A percentile compares a stretch with the other conserved stretches of the same genome.
Conservation (phyloP, 1,140 invertebrate species). For the Camponotus pennsylvanicus region DNA sequence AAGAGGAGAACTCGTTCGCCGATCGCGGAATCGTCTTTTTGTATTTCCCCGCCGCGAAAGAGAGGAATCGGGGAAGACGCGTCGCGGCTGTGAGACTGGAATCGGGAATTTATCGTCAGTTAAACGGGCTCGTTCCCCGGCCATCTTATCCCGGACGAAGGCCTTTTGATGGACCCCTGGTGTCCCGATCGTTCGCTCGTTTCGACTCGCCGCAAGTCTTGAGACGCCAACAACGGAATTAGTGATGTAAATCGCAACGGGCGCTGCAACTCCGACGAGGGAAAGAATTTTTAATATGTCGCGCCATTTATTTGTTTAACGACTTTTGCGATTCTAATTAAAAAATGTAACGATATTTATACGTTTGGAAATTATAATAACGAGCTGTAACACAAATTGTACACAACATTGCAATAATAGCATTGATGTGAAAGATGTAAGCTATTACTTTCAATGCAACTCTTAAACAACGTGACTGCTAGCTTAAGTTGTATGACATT, state of each 20-base stretch:
- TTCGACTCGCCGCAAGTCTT: slow-evolving; percentile 4
- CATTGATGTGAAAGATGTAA: neutral
- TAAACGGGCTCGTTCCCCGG: slow-evolving; percentile 71
- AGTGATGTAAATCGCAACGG: slow-evolving; percentile 47
- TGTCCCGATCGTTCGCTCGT: slow-evolving; percentile 52
- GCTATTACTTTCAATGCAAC: neutral
- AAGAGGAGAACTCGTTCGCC: slow-evolving; percentile 70
- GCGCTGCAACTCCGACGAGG: neutral
- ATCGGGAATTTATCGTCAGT: slow-evolving; percentile 80
- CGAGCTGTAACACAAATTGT: neutral
- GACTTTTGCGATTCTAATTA: neutral
- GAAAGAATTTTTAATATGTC: slow-evolving; percentile 25
- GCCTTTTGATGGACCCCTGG: slow-evolving; percentile 63
- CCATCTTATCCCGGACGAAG: slow-evolving; percentile 64
- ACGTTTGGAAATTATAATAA: neutral
- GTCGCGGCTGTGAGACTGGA: slow-evolving; percentile 67
- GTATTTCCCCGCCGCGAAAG: slow-evolving; percentile 71
- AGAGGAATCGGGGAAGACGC: slow-evolving; percentile 58
- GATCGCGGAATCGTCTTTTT: slow-evolving; percentile 75
- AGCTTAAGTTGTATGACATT: neutral
- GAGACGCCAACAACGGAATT: slow-evolving; percentile 22
- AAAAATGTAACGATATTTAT: neutral
- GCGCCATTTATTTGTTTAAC: slow-evolving; percentile 17
- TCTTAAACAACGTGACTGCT: neutral
- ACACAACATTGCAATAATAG: neutral